Base-by-base conservation (phyloP, 2,113 vertebrate genomes). In the Jaculus jaculus region DNA sequence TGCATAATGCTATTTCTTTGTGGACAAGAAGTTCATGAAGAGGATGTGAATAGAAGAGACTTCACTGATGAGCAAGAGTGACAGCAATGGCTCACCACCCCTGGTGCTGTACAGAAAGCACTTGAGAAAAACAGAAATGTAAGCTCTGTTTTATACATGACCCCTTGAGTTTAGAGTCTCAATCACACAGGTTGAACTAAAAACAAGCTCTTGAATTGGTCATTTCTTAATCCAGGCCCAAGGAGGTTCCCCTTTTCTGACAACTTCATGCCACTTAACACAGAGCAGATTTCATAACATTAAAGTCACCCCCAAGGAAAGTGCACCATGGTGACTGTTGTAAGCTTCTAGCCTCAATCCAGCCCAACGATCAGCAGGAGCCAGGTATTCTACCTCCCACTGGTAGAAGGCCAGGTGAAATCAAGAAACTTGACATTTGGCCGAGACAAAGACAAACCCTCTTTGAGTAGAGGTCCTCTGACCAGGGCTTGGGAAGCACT, bases 391-490 rank as follows among this genome's bases (percentile, higher is more conserved):
- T 79, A 78, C 68, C 84, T 83, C 60, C 87, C 51, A 89, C 7
- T 23, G 85, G 78, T 20, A 84, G n/a, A 47, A 84, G 75, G 68
- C 63, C 88, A 91, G 39, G 39, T 30, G 65, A 94, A 96, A 96
- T 82, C 24, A 94, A 93, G 88, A 96, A 90, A 71, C 51, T 24
- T 92, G 75, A 86, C 90, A 93, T 95, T 92, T 83, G 66, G 61
- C 34, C 37, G 39, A 93, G n/a, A 92, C 26, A 89, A 24, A 96
- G 30, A 93, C 69, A 93, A 89, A 71, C 11, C 8, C 42, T 92
- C 84, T 79, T 74, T 84, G 63, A 94, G n/a, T n/a, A 87, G 82
- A 94, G 42, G 69, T 66, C 78, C 47, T 66, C 54, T 26, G 87
- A 90, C 89, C 24, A 95, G 54, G 54, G 71, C 63, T 88, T 32